phyloP scores from a whole-genome alignment of 2,888 invertebrate genomes.

The Hydroisotoma schaefferi region DNA sequence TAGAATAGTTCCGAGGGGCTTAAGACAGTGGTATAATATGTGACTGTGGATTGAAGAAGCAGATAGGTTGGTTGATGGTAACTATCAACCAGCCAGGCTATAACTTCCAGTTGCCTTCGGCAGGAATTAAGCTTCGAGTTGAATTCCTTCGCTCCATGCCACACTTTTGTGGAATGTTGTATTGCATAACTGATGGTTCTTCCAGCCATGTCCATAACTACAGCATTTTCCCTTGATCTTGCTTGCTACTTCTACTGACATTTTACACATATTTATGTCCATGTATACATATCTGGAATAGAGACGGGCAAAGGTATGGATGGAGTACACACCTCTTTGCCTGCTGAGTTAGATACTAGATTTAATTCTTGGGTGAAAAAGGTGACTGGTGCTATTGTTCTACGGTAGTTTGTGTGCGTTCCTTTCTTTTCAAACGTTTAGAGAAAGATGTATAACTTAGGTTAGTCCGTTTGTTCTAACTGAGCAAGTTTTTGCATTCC shows the following conservation, averaged over 20 bases:
- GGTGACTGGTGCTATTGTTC: too few relatives aligned
- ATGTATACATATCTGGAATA: not conserved
- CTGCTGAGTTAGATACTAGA: too few relatives aligned
- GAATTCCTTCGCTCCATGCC: slow-evolving; percentile 38
- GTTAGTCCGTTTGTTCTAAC: slow-evolving; percentile 4
- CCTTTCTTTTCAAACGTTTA: too few relatives aligned
- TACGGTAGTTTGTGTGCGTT: too few relatives aligned
- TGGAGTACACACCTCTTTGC: not conserved
- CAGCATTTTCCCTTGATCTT: not conserved
- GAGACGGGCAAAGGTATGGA: not conserved
- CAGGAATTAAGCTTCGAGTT: slow-evolving; percentile 29
- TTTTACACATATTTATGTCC: too few relatives aligned
- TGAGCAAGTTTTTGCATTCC: slow-evolving; percentile 24
- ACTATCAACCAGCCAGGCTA: too few relatives aligned
- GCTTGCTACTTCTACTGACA: too few relatives aligned
- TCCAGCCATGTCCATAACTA: not conserved
- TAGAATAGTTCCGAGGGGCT: too few relatives aligned
- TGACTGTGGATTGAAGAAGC: too few relatives aligned
- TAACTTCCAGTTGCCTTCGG: slow-evolving; percentile 21
- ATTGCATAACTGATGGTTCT: not conserved
- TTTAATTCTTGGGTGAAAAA: too few relatives aligned
- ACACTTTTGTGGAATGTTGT: slow-evolving; percentile 42
- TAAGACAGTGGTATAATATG: too few relatives aligned
- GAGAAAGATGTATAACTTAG: not conserved
- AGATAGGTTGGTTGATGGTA: too few relatives aligned